Evolutionary conservation across 2,113 vertebrate genomes (phyloP).

Genomic region (Pseudopodoces humilis): DNA sequence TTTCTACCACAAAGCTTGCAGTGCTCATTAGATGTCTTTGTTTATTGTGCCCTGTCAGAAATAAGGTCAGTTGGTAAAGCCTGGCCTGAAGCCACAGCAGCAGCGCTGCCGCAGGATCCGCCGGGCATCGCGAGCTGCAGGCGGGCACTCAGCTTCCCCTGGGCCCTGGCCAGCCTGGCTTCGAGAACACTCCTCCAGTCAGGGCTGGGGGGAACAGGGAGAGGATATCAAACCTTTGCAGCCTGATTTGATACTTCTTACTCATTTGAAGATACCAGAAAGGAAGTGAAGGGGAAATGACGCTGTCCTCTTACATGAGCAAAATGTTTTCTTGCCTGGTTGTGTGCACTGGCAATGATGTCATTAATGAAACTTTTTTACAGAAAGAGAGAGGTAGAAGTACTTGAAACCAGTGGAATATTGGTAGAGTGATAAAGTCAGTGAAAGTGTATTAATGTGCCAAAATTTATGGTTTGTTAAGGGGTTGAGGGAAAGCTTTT

Average conservation of each 20-base stretch:
- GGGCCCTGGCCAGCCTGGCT: not conserved
- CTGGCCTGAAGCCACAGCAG: not conserved
- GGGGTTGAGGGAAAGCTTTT: no score
- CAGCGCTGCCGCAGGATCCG: not conserved
- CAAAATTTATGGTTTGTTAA: no score
- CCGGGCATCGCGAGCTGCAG: not conserved
- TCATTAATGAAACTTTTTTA: not conserved
- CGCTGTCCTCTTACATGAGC: not conserved
- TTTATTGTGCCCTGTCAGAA: not conserved
- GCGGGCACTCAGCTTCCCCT: not conserved
- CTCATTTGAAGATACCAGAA: not conserved
- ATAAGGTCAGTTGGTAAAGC: not conserved
- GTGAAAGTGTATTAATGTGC: not conserved
- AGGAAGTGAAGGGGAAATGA: not conserved
- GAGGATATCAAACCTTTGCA: not conserved
- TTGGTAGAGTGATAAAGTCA: not conserved
- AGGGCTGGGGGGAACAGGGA: not conserved
- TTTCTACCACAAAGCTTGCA: not conserved
- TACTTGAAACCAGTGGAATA: not conserved
- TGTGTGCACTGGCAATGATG: not conserved
- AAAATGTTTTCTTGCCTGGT: not conserved
- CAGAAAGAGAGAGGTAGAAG: not conserved
- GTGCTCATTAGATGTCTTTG: not conserved
- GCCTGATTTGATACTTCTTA: not conserved
- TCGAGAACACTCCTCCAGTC: not conserved